Percentiles rank a stretch among this genome's conserved stretches.
phyloP scores from a whole-genome alignment of 2,113 vertebrate species.

The Mustela nigripes region DNA sequence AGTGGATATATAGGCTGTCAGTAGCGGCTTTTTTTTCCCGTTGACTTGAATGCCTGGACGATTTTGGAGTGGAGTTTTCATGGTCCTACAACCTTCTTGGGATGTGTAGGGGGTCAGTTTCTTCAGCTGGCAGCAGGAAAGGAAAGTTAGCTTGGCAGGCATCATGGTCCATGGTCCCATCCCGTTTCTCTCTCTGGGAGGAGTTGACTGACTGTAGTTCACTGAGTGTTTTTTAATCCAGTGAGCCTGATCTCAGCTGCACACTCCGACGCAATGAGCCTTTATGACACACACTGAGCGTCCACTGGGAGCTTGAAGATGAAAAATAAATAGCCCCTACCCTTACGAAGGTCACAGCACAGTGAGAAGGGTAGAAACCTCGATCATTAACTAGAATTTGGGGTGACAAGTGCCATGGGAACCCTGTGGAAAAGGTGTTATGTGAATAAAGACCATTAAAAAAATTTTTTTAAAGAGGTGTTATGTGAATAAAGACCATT shows the following conservation, averaged over 20 bases:
- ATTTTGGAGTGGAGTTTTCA: conserved; percentile 42
- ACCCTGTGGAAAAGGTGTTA: not conserved
- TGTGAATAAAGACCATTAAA: not conserved
- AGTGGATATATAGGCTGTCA: not conserved
- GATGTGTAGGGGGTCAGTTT: not conserved
- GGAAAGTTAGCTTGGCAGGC: not conserved
- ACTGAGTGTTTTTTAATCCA: no score
- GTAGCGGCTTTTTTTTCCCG: not conserved
- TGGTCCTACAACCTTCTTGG: not conserved
- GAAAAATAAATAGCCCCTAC: not conserved
- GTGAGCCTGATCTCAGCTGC: not conserved
- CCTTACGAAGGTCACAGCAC: not conserved
- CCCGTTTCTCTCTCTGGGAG: not conserved
- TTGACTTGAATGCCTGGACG: not conserved
- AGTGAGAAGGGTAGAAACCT: not conserved
- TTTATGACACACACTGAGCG: not conserved
- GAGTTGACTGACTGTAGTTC: not conserved
- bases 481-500: not conserved
- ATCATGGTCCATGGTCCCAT: not conserved
- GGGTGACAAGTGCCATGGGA: not conserved
- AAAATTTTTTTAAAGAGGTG: no score
- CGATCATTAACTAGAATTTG: not conserved
- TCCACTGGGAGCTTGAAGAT: not conserved
- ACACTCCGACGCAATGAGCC: not conserved
- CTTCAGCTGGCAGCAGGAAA: not conserved